Evolutionary conservation across 2,797 vertebrate genomes (phyloP).

Genomic region (Parotocinclus haroldoi): DNA sequence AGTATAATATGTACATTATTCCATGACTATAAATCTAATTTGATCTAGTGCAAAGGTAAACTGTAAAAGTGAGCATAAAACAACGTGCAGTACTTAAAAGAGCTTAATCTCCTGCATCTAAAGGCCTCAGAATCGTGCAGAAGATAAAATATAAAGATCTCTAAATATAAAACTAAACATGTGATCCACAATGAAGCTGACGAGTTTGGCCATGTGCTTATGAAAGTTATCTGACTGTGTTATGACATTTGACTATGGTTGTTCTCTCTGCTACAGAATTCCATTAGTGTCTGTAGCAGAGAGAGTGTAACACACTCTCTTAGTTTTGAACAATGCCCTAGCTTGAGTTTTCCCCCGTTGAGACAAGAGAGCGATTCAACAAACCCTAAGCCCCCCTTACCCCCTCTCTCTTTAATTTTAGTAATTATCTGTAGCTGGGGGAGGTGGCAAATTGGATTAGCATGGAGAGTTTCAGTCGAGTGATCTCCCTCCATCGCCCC

Average conservation of each 20-base stretch:
- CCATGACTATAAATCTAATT: too few species aligned
- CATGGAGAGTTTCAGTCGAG: conserved; percentile 87
- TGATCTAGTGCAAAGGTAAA: too few species aligned
- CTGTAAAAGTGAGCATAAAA: too few species aligned
- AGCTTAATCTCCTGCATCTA: too few species aligned
- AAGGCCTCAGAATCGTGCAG: too few species aligned
- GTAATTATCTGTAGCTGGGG: conserved; percentile 92
- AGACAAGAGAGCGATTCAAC: conserved; percentile 80
- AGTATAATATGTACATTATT: too few species aligned
- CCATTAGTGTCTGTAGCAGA: conserved; percentile 76
- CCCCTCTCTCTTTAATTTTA: conserved; percentile 79
- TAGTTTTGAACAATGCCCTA: conserved; percentile 78
- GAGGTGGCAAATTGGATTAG: conserved; percentile 97
- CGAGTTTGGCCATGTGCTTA: too few species aligned
- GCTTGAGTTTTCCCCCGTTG: conserved; percentile 72
- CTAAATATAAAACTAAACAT: too few species aligned
- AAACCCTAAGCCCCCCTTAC: conserved; percentile 54
- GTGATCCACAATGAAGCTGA: too few species aligned
- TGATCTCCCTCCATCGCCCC: conserved; percentile 83
- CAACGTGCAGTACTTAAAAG: too few species aligned
- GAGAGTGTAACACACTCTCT: conserved; percentile 71
- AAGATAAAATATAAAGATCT: too few species aligned
- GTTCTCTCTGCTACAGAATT: conserved; percentile 74
- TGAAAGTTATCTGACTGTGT: conserved; percentile 38
- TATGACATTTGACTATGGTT: conserved; percentile 59